Conservation (phyloP, 2,888 invertebrate genomes). For the Elegia similella region DNA sequence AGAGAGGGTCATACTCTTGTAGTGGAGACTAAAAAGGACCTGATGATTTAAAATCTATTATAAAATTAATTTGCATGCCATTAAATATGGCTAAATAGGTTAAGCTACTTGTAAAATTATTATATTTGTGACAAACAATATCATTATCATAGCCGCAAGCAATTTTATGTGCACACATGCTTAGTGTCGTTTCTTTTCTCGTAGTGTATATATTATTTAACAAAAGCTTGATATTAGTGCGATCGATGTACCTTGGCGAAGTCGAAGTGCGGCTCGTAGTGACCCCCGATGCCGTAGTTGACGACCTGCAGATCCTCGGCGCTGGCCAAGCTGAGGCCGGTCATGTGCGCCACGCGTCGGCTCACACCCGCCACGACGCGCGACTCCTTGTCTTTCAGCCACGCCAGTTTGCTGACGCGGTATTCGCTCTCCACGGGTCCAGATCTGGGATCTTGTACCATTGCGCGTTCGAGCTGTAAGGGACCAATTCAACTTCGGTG, state of each 20-base stretch:
- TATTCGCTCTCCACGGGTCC: constrained; percentile 94
- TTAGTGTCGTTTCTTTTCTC: too few species aligned
- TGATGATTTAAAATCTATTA: too few species aligned
- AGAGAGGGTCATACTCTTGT: too few species aligned
- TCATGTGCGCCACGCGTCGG: constrained; percentile 91
- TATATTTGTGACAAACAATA: too few species aligned
- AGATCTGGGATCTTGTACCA: constrained; percentile 98
- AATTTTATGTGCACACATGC: too few species aligned
- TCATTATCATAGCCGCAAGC: too few species aligned
- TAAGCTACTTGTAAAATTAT: too few species aligned
- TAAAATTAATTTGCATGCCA: too few species aligned
- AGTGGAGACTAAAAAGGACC: too few species aligned
- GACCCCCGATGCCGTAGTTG: constrained; percentile 99
- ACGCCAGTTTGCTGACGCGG: constrained; percentile 98
- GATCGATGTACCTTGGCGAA: constrained; percentile 85
- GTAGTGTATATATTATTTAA: too few species aligned
- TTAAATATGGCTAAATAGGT: too few species aligned
- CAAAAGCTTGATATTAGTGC: too few species aligned
- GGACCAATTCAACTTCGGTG: neutral
- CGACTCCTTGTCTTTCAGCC: constrained; percentile 94
- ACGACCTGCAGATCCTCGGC: constrained; percentile 99
- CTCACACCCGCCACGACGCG: constrained; percentile 87
- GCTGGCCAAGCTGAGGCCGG: constrained; percentile 91
- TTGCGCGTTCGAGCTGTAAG: constrained; percentile 92
- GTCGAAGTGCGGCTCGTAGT: constrained; percentile 99